Conservation (phyloP, 1,140 invertebrate species). For the Agrypnia vestita region DNA sequence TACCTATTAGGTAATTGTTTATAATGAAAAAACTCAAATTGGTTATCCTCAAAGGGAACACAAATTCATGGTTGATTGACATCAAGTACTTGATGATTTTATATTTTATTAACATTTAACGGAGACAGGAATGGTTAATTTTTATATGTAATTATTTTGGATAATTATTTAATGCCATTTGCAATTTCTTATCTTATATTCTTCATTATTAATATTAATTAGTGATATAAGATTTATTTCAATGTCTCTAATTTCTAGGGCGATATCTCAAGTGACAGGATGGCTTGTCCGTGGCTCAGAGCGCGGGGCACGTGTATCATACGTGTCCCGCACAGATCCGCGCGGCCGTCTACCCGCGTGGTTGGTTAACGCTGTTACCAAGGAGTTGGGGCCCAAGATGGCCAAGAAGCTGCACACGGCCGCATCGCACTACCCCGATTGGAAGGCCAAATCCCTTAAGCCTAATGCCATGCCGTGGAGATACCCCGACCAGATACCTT, state of each 20-base stretch:
- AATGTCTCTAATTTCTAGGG: constrained; percentile 67
- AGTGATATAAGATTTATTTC: constrained; percentile 23
- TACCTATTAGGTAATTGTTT: too few species aligned
- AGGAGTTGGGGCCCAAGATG: constrained; percentile 89
- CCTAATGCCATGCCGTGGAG: constrained; percentile 90
- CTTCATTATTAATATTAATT: too few species aligned
- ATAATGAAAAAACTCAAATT: too few species aligned
- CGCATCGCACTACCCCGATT: constrained; percentile 81
- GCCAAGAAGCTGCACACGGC: constrained; percentile 88
- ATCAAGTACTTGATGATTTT: too few species aligned
- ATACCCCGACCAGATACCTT: constrained; percentile 85
- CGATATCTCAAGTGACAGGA: constrained; percentile 81
- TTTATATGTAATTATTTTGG: too few species aligned
- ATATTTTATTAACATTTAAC: too few species aligned
- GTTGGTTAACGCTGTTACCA: constrained; percentile 91
- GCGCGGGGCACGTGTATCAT: constrained; percentile 82
- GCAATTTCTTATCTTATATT: too few species aligned
- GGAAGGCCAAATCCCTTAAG: constrained; percentile 83
- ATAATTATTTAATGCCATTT: too few species aligned
- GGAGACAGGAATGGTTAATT: too few species aligned
- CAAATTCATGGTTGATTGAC: too few species aligned
- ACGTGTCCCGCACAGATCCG: constrained; percentile 91
- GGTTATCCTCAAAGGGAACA: too few species aligned
- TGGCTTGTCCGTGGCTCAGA: constrained; percentile 71
- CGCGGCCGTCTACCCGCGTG: constrained; percentile 90